Base-by-base conservation (phyloP, 2,888 invertebrate species). In the Scotopteryx bipunctaria region DNA sequence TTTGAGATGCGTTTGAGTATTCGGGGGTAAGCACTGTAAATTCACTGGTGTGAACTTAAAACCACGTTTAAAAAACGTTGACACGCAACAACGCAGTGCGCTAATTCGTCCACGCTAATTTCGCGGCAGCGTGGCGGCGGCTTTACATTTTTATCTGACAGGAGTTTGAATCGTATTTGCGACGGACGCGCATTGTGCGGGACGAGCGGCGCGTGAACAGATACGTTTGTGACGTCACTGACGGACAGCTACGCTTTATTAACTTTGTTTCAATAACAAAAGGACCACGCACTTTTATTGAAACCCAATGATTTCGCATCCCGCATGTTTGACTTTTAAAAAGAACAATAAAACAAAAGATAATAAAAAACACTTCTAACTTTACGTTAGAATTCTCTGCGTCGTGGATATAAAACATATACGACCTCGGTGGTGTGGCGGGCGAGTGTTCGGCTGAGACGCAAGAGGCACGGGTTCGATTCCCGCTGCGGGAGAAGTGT, bases 161-260 rank as follows among this genome's bases (percentile, higher is more conserved):
- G 25, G 43, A 53, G 27, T 53, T 43, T 43, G 43, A 53, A 38
- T 53, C 15, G 47, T 53, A 38, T 38, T 52, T 43, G 37, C 9
- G 25, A 13, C 37, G 37, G 36, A 23, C 13, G 21, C n/a, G n/a
- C 38, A 45, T 54, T 54, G 54, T 48, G 44, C 31, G 47, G 16
- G 40, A 5, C 29, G 49, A 54, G 27, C 44, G 54, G 35, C 48
- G 37, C 48, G 54, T 48, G 48, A 54, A 47, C 33, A 46, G 54
- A 54, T 54, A 54, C 16, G 43, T 48, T 53, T 54, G 54, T 54
- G 40, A 37, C 40, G 48, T n/a, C n/a, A 31, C 37, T 49, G 54
- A 54, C 35, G 48, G 44, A 36, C 50, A 33, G 29, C 29, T 35
- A 19, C 21, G 54, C 19, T 47, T 55, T 55, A 51, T 55, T 31